phyloP scores from a whole-genome alignment of 2,888 invertebrate genomes.

The Cabera pusaria region DNA sequence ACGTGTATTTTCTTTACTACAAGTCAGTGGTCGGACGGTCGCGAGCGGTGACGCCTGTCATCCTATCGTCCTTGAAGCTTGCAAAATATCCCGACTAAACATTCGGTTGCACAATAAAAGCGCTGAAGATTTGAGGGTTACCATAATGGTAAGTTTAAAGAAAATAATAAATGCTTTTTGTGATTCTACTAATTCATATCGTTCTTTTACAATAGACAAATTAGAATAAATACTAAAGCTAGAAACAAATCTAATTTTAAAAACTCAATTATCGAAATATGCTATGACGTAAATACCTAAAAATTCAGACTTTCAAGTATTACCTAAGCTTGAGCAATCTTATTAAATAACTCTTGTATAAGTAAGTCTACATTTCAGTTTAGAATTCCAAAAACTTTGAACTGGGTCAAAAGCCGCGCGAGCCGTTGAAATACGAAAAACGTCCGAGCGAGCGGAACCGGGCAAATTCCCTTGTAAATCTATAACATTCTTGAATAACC shows the following conservation, averaged over 20 bases:
- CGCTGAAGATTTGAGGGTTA: slow-evolving; percentile 64
- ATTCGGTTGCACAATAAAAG: slow-evolving; percentile 66
- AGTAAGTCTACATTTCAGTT: slow-evolving; percentile 6
- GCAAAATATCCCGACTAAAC: slow-evolving; percentile 67
- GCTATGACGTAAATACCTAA: slow-evolving; percentile 14
- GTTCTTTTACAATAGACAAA: too few relatives aligned
- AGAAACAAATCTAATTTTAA: slow-evolving; percentile 3
- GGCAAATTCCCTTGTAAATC: slow-evolving; percentile 46
- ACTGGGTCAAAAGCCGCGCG: slow-evolving; percentile 50
- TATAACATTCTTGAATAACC: slow-evolving; percentile 53
- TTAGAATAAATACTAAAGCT: neutral
- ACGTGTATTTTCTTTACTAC: slow-evolving; percentile 51
- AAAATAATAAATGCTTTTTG: neutral
- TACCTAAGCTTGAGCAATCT: slow-evolving; percentile 1
- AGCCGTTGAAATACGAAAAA: slow-evolving; percentile 49
- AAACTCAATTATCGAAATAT: slow-evolving; percentile 7
- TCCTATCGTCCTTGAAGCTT: slow-evolving; percentile 29
- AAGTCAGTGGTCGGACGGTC: slow-evolving; percentile 57
- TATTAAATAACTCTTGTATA: slow-evolving; percentile 5
- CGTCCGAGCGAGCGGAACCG: slow-evolving; percentile 34
- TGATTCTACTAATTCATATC: neutral
- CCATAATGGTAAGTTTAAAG: slow-evolving; percentile 63
- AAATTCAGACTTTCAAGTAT: slow-evolving; percentile 3
- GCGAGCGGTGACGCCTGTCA: slow-evolving; percentile 50
- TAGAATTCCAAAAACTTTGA: slow-evolving; percentile 27